Evolutionary conservation across 2,797 vertebrate genomes (phyloP), one percentile per base, ranked within the genome.

Genomic region (Clamator glandarius): DNA sequence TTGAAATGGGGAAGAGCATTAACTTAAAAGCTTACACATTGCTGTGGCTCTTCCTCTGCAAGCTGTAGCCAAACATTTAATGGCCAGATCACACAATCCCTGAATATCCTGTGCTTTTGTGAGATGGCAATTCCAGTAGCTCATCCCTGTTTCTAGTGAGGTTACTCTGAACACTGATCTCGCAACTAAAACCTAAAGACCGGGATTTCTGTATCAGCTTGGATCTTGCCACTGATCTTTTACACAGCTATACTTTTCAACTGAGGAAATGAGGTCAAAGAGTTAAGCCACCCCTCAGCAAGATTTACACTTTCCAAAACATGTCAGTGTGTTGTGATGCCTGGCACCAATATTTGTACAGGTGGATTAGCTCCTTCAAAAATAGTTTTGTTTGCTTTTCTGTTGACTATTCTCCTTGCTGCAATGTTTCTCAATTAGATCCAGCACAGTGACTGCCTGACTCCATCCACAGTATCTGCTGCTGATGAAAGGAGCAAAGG

Each of bases 281-380:
- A 95, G 95, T 92, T 96, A 95, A 97, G 92, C 93, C 74, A 94
- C 91, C 87, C 57, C 50, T 94, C 94, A 89, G 87, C 91, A 88
- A 93, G 77, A 87, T 92, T 91, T 96, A 92, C 90, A 92, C 80
- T 93, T 96, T 94, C 87, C 90, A 94, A 96, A 92, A 82, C 80
- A 88, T 4, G 52, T 59, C 91, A 64, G 89, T 11, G 46, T 61
- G 84, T 92, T 90, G 92, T 74, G 89, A 82, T 67, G 92, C 85
- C 67, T 42, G 77, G 67, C 0, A 10, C 85, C 91, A 91, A 87
- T 96, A 91, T 95, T 92, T 96, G 92, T 90, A 88, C 61, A 94
- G 91, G 68, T 90, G 87, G 89, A 94, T 97, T 97, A 96, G 54
- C 77, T 73, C 57, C 83, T 70, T 87, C 77, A 91, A 92, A 94